Conservation (phyloP, 2,888 invertebrate genomes). For the Tanypteryx hageni region DNA sequence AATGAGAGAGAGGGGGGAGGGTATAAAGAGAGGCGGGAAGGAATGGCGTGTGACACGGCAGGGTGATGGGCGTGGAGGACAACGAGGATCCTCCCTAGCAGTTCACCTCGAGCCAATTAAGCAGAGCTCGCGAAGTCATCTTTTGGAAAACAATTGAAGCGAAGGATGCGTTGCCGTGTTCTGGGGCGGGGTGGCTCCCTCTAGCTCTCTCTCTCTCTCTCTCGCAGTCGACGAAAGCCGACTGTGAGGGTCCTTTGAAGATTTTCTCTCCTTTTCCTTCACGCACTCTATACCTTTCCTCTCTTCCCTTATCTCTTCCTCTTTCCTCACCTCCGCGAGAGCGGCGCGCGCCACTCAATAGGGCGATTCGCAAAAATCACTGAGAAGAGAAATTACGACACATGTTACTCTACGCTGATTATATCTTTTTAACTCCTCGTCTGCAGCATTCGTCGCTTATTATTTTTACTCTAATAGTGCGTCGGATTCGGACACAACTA, state of each 20-base stretch:
- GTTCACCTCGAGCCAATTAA: too few relatives aligned
- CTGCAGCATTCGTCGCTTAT: too few relatives aligned
- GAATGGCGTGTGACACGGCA: too few relatives aligned
- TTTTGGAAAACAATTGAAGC: background rate
- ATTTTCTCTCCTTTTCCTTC: background rate
- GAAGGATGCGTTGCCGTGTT: background rate
- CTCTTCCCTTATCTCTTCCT: slow-evolving; percentile 4
- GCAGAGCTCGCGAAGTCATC: too few relatives aligned
- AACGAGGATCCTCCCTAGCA: too few relatives aligned
- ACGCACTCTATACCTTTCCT: slow-evolving; percentile 23
- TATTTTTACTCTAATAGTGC: too few relatives aligned
- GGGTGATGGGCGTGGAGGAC: too few relatives aligned
- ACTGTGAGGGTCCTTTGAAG: background rate
- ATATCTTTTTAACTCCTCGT: too few relatives aligned
- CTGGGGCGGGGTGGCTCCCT: background rate
- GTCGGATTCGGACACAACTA: too few relatives aligned
- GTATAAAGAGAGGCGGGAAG: background rate
- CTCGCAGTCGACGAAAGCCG: background rate
- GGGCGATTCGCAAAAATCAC: background rate
- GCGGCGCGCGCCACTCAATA: background rate
- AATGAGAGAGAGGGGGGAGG: background rate
- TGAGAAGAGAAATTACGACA: too few relatives aligned
- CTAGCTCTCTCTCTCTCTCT: background rate
- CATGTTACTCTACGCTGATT: too few relatives aligned
- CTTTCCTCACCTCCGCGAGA: background rate